Evolutionary conservation across 2,888 invertebrate genomes (phyloP).

Genomic region (Pachymerium ferrugineum): DNA sequence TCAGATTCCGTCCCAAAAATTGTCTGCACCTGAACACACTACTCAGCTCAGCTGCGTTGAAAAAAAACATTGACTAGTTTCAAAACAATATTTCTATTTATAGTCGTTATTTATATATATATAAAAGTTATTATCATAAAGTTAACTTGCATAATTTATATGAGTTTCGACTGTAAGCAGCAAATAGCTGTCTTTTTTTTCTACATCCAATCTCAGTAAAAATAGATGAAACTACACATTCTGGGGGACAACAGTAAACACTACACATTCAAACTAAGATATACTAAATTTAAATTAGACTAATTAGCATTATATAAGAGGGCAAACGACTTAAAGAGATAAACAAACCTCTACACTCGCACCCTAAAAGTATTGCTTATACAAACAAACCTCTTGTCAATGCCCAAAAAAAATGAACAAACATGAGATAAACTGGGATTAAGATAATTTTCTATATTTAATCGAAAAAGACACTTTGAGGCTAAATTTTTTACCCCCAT

Average conservation of each 20-base stretch:
- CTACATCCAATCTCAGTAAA: neutral
- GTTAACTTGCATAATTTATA: constrained; percentile 33
- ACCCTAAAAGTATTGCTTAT: neutral
- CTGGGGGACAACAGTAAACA: neutral
- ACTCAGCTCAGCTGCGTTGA: neutral
- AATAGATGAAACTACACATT: neutral
- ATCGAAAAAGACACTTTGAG: neutral
- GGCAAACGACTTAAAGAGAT: neutral
- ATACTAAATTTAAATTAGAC: neutral
- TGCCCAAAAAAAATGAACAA: neutral
- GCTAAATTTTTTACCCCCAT: neutral
- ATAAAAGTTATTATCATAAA: constrained; percentile 32
- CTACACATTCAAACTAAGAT: neutral
- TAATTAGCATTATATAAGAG: neutral
- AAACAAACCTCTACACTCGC: neutral
- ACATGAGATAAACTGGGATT: neutral
- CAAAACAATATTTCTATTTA: constrained; percentile 30
- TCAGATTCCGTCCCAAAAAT: neutral
- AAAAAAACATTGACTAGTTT: constrained; percentile 32
- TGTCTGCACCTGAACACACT: constrained; percentile 30
- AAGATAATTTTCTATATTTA: neutral
- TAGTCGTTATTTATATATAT: constrained; percentile 17
- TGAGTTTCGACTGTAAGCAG: neutral
- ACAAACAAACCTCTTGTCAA: neutral
- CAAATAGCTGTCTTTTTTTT: neutral